Percentiles rank a stretch among this genome's conserved stretches.
phyloP scores from a whole-genome alignment of 2,888 invertebrate species.

The Flexamia atlantica region DNA sequence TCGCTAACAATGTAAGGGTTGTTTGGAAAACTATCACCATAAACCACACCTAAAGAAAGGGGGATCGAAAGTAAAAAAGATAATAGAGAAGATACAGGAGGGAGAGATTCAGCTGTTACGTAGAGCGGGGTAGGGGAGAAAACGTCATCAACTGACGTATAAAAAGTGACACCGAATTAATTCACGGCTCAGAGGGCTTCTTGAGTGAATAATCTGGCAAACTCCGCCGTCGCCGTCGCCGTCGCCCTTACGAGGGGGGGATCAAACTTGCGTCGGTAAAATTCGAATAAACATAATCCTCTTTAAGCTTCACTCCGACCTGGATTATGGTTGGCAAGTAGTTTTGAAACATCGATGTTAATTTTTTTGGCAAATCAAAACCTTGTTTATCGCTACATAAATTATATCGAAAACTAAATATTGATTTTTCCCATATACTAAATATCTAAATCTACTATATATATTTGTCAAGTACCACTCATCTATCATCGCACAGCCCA shows the following conservation, averaged over 20 bases:
- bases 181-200: conserved; percentile 4
- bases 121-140: not conserved
- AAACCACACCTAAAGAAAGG: too few species aligned
- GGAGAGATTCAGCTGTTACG: not conserved
- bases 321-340: too few species aligned
- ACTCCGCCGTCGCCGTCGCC: not conserved
- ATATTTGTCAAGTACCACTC: too few species aligned
- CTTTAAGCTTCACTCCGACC: not conserved
- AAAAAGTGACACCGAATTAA: conserved; percentile 40
- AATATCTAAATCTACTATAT: too few species aligned
- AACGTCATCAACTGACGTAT: conserved; percentile 27
- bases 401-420: too few species aligned
- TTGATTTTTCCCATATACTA: too few species aligned
- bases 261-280: not conserved
- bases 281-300: not conserved
- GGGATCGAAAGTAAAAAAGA: not conserved
- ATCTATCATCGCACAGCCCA: too few species aligned
- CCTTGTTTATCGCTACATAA: too few species aligned
- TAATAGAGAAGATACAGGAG: not conserved
- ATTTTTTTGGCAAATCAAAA: too few species aligned
- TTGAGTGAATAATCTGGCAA: conserved; percentile 32
- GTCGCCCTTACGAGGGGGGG: not conserved
- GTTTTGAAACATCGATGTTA: too few species aligned
- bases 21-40: too few species aligned
- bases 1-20: too few species aligned